phyloP scores from a whole-genome alignment of 1,140 invertebrate genomes.

The Magallana ariakensis region DNA sequence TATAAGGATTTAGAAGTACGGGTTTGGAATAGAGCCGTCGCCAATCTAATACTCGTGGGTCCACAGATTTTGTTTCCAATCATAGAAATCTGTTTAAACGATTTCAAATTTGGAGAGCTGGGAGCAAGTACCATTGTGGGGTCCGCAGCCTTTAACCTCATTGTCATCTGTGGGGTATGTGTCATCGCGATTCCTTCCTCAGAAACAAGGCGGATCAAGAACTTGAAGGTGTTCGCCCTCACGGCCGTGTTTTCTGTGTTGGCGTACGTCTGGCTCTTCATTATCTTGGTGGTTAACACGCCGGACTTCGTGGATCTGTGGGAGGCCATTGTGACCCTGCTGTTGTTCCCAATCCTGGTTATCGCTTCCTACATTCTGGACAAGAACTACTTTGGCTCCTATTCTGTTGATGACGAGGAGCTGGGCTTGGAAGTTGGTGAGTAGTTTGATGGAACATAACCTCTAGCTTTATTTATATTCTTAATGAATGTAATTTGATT shows the following conservation, averaged over 20 bases:
- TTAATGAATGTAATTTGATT: too few relatives aligned
- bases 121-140: constrained; percentile 86
- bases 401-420: constrained; percentile 49
- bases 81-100: constrained; percentile 83
- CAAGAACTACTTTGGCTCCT: constrained; percentile 78
- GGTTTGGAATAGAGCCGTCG: constrained; percentile 86
- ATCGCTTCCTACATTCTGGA: constrained; percentile 81
- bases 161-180: constrained; percentile 84
- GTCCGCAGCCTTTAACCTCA: constrained; percentile 85
- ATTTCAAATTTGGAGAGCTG: constrained; percentile 81
- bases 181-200: constrained; percentile 81
- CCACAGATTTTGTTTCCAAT: constrained; percentile 85
- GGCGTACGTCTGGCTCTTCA: constrained; percentile 85
- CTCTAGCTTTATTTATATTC: too few relatives aligned
- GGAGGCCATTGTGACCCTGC: constrained; percentile 84
- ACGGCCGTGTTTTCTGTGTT: constrained; percentile 83
- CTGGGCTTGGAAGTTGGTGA: constrained; percentile 34
- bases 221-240: constrained; percentile 83
- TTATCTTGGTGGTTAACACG: constrained; percentile 81
- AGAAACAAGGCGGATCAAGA: constrained; percentile 81
- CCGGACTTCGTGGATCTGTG: constrained; percentile 83
- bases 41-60: constrained; percentile 86
- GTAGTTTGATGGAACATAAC: too few relatives aligned
- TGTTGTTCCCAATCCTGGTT: constrained; percentile 83
- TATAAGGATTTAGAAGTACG: constrained; percentile 70